Evolutionary conservation across 1,140 invertebrate genomes (phyloP), one percentile per base, ranked within the genome.

Genomic region (Solenopsis fugax): DNA sequence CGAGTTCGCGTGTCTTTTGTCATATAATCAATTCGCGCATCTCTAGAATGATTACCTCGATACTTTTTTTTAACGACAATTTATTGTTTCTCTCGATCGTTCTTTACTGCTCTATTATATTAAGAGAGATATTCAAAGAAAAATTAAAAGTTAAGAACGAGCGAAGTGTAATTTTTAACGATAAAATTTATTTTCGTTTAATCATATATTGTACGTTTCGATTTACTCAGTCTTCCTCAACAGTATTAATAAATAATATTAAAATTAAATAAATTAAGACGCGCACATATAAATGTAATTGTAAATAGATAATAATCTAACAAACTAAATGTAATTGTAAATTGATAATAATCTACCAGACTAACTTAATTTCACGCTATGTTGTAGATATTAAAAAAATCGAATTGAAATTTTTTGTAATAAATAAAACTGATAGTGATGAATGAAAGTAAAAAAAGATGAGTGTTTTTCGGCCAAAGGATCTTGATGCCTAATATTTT

Each of bases 21-120:
- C n/a, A 10, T 16, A 52, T 62, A 62, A 80, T 81, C 37, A 12
- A 48, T 82, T 37, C 50, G 34, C 34, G 10, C 34, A 37, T 76
- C 62, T 9, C 24, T 3, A 4, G 29, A 7, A 6, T 72, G 29
- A 48, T 82, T 58, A 58, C 45, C 29, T 82, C 4, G 13, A 73
- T 45, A 24, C 34, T 62, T 62, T 54, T 41, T 77, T 18, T 41
- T 50, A 45, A 21, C 21, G 13, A 34, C 16, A 50, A 62, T 9
- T 21, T 4, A 16, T 58, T 10, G 37, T 60, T 24, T 76, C 24
- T 10, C 45, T 34, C 45, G 60, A 45, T 48, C 13, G 16, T 65
- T 52, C 12, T 12, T 64, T 16, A 13, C 1, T 13, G 18, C 7
- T 29, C 29, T 29, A 29, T 2, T 29, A 50, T 21, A n/a, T 64